A percentile compares a stretch with the other conserved stretches of the same genome.
phyloP scores from a whole-genome alignment of 23 tunicate genomes.

The Styela plicata region DNA sequence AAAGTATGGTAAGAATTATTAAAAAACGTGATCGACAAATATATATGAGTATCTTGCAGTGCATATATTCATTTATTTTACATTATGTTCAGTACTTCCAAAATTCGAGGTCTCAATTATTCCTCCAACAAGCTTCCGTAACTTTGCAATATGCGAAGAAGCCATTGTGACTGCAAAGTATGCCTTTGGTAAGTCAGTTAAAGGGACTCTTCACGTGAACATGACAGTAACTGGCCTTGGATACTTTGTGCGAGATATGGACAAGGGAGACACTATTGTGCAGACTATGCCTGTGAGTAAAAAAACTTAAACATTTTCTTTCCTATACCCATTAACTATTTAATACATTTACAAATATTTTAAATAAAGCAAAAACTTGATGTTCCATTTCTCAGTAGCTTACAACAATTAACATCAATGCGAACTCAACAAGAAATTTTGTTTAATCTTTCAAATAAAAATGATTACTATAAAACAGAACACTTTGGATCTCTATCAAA shows the following conservation, averaged over 20 bases:
- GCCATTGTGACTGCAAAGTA: constrained; percentile 56
- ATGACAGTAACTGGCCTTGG: constrained; percentile 60
- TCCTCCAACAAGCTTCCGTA: constrained; percentile 73
- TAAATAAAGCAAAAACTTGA: no score
- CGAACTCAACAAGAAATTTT: no score
- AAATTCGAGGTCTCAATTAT: constrained; percentile 76
- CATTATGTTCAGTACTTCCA: constrained; percentile 61
- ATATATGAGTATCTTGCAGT: background rate
- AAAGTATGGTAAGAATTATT: constrained; percentile 61
- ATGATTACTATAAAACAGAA: no score
- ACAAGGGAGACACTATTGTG: constrained; percentile 3
- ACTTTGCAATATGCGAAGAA: constrained; percentile 48
- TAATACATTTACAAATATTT: no score
- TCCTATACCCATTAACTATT: no score
- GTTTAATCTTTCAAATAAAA: no score
- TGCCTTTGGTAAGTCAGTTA: constrained; percentile 83
- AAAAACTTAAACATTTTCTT: no score
- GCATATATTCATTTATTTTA: background rate
- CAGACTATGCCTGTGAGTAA: constrained; percentile 1
- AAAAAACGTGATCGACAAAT: background rate
- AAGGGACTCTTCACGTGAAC: constrained; percentile 55
- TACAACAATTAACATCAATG: no score
- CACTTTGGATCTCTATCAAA: no score
- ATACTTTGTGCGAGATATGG: constrained; percentile 32
- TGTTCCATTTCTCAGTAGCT: no score